Conservation (phyloP, 1,140 invertebrate species). For the Drosophila lini region DNA sequence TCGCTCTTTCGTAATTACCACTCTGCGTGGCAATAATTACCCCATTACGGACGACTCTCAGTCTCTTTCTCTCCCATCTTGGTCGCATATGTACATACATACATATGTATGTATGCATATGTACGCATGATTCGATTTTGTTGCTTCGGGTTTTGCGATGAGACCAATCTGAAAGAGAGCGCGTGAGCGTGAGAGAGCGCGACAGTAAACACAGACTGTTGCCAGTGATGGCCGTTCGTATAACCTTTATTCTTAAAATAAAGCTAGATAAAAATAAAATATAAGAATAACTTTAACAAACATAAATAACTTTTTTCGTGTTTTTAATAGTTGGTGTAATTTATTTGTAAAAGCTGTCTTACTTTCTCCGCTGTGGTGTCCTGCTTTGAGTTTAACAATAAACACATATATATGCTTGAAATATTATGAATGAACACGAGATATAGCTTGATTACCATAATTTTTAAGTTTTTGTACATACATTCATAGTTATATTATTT, state of each 20-base stretch:
- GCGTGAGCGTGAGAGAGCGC: not conserved
- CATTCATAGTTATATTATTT: too few species aligned
- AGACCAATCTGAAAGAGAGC: slow-evolving; percentile 9
- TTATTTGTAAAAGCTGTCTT: too few species aligned
- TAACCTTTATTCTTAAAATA: not conserved
- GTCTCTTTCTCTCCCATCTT: slow-evolving; percentile 18
- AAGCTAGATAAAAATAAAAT: not conserved
- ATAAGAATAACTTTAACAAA: too few species aligned
- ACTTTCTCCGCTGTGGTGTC: too few species aligned
- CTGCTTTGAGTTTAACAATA: too few species aligned
- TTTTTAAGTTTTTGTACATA: too few species aligned
- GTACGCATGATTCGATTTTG: slow-evolving; percentile 37
- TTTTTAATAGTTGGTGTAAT: too few species aligned
- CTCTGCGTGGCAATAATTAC: slow-evolving; percentile 77
- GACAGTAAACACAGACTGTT: not conserved
- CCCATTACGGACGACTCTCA: slow-evolving; percentile 50
- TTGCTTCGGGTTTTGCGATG: not conserved
- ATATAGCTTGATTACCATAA: too few species aligned
- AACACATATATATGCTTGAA: too few species aligned
- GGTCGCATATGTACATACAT: not conserved
- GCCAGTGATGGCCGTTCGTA: not conserved
- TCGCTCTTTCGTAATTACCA: slow-evolving; percentile 73
- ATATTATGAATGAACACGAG: too few species aligned
- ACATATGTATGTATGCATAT: too few species aligned
- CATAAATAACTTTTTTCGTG: too few species aligned